Evolutionary conservation across 2,888 invertebrate genomes (phyloP).

Genomic region (Cabera pusaria): DNA sequence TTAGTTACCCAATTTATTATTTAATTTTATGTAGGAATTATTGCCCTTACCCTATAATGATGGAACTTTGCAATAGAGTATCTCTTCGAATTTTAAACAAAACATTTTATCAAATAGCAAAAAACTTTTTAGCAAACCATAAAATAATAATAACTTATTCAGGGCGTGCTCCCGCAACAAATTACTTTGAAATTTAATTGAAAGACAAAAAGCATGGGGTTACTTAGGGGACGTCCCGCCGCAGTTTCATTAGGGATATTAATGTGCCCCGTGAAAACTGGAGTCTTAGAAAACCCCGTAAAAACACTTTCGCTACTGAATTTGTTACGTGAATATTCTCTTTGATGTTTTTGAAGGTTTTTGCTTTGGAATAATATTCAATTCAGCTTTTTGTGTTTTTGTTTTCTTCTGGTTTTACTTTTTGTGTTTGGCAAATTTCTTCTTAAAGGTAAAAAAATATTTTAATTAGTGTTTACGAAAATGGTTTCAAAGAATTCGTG

Average conservation of each 20-base stretch:
- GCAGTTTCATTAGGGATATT: conserved; percentile 51
- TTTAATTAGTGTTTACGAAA: too few relatives aligned
- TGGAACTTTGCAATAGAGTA: too few relatives aligned
- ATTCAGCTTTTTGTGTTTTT: too few relatives aligned
- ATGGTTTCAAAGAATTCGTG: too few relatives aligned
- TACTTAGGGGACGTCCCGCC: conserved; percentile 35
- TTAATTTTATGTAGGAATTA: too few relatives aligned
- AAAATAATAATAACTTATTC: conserved; percentile 30
- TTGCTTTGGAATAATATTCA: conserved; percentile 11
- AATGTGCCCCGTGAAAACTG: conserved; percentile 35
- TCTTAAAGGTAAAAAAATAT: too few relatives aligned
- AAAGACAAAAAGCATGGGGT: conserved; percentile 43
- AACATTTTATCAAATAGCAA: conserved; percentile 15
- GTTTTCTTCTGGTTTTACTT: too few relatives aligned
- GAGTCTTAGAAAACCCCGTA: conserved; percentile 12
- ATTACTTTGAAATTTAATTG: conserved; percentile 45
- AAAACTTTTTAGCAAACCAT: conserved; percentile 27
- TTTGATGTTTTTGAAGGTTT: conserved; percentile 29
- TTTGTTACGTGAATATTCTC: conserved; percentile 30
- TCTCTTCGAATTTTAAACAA: too few relatives aligned
- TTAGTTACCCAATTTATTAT: too few relatives aligned
- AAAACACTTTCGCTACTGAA: conserved; percentile 36
- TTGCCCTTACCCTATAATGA: too few relatives aligned
- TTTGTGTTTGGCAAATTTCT: too few relatives aligned
- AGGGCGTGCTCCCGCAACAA: conserved; percentile 28